Evolutionary conservation across 2,888 invertebrate genomes (phyloP).

Genomic region (Leptogaster cylindrica): DNA sequence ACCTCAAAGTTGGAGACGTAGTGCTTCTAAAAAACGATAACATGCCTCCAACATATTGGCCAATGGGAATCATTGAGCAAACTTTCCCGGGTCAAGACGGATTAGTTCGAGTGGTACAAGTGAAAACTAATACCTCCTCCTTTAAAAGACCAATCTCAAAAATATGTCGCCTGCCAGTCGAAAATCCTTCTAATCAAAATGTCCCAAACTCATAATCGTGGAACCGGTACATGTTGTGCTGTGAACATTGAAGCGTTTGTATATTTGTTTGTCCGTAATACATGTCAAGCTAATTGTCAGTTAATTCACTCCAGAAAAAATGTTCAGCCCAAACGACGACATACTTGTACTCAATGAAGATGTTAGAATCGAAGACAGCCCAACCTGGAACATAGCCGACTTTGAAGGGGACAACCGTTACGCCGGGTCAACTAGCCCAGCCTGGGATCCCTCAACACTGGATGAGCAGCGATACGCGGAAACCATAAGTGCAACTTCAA

Average conservation of each 20-base stretch:
- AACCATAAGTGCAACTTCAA: no score
- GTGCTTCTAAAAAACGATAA: not conserved
- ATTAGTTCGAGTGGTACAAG: no score
- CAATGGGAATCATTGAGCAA: not conserved
- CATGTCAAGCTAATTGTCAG: no score
- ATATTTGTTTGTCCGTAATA: no score
- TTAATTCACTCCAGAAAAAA: not conserved
- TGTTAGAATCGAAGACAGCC: not conserved
- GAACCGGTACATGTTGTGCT: no score
- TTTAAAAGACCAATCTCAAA: no score
- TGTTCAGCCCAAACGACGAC: not conserved
- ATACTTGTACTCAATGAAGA: not conserved
- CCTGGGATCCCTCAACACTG: not conserved
- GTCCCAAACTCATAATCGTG: no score
- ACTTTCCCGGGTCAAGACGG: constrained; percentile 47
- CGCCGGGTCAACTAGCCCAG: not conserved
- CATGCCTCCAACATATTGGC: not conserved
- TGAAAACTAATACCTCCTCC: no score
- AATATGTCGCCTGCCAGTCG: no score
- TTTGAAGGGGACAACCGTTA: not conserved
- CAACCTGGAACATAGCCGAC: not conserved
- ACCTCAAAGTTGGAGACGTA: not conserved
- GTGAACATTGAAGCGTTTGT: no score
- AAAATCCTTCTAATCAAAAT: no score
- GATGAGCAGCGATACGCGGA: no score